Percentiles rank a stretch among this genome's conserved stretches.
These are phyloP conservation scores for Ptychadena robeensis DNA, from an alignment of 2,797 vertebrate genomes.

Conservation along the genomic window DNA sequence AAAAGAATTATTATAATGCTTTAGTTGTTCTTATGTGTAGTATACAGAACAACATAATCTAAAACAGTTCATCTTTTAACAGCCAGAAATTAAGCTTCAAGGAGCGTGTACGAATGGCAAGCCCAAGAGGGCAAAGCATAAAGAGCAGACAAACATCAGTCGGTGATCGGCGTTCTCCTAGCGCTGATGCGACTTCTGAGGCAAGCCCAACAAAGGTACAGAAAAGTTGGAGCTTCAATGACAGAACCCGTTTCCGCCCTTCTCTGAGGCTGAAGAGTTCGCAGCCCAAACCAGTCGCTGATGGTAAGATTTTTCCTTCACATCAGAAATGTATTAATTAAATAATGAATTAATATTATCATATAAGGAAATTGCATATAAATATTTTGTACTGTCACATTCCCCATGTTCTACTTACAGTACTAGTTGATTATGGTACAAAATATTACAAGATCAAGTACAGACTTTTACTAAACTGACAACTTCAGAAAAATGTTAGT, in stretches of 20 bases:
- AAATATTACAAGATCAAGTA: too few species aligned
- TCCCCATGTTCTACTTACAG: too few species aligned
- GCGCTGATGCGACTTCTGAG: constrained; percentile 82
- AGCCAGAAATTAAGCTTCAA: constrained; percentile 97
- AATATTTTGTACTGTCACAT: too few species aligned
- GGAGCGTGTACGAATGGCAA: constrained; percentile 93
- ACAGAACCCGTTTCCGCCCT: constrained; percentile 92
- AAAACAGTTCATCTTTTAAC: constrained; percentile 67
- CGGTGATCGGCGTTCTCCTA: constrained; percentile 88
- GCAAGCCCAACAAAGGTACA: constrained; percentile 93
- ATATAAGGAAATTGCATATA: too few species aligned
- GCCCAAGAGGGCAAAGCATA: constrained; percentile 92
- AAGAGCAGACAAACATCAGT: constrained; percentile 88
- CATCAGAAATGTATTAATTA: too few species aligned
- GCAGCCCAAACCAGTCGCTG: constrained; percentile 86
- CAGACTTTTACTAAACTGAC: too few species aligned
- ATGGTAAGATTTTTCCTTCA: constrained; percentile 74
- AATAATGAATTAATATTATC: too few species aligned
- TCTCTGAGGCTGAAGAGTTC: constrained; percentile 92
- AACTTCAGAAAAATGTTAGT: too few species aligned
- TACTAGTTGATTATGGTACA: too few species aligned
- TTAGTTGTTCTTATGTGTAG: not conserved
- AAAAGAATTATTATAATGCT: not conserved
- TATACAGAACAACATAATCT: not conserved
- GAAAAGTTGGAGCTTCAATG: constrained; percentile 98